Evolutionary conservation across 2,113 vertebrate species (phyloP), one percentile per base, ranked within the genome.

Genomic region (Eurypyga helias): DNA sequence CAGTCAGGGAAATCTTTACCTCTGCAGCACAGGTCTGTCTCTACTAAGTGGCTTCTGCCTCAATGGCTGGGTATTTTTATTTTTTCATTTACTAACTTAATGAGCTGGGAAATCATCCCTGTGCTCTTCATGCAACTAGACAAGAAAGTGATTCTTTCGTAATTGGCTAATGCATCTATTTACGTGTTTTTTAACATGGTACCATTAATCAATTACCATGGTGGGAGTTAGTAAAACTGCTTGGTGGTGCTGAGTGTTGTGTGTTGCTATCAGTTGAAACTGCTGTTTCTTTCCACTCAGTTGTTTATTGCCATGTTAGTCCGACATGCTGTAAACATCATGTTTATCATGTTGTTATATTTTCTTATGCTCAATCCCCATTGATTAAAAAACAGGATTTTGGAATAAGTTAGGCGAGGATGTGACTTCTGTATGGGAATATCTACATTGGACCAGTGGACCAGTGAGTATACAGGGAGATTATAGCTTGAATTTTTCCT

Each of bases 131-230:
- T 54, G 49, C 64, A 65, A 87, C 45, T 45, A 65, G 90, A 87
- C 38, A 87, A 65, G 77, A 93, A 89, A 85, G 77, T 46, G 67
- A 78, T 67, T 64, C 60, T 87, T 91, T 64, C 1, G 10, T 93
- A 96, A 96, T 97, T 79, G 95, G 83, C 64, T 89, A 64, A 81
- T 91, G 72, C 67, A 41, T 78, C 69, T 93, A 66, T 88, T 89
- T 83, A 69, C 2, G 7, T 91, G 80, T 2, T 45, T 95, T 77
- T 89, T 84, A 93, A 38, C 55, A 10, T 41, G 57, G 81, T 87
- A 48, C 54, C 7, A 1, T 84, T 87, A 95, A 93, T 95, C 84
- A 89, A 33, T 89, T 91, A 52, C 69, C 64, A 46, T 29, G 34
- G 64, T 6, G 4, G 61, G 73, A 81, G 76, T 77, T 34, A 21